These are phyloP conservation scores for Enteromius afrohamiltoni DNA, from an alignment of 2,797 vertebrate genomes.

Conservation along the genomic window DNA sequence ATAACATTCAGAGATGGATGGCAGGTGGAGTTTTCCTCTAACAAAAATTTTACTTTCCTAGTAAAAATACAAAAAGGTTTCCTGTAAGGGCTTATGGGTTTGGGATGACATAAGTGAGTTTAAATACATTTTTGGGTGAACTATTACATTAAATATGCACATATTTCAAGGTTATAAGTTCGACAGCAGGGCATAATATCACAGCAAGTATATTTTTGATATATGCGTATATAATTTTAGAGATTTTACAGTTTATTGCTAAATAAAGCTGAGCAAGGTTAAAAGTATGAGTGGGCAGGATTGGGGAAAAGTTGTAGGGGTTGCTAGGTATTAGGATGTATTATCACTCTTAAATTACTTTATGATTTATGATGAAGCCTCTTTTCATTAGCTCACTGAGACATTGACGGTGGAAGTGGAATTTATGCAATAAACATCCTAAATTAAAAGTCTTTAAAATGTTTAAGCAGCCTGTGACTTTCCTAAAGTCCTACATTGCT, in stretches of 20 bases:
- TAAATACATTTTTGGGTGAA: neutral
- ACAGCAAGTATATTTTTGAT: neutral
- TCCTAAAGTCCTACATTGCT: conserved; percentile 65
- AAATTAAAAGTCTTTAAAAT: conserved; percentile 69
- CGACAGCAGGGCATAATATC: neutral
- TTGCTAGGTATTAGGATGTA: conserved; percentile 33
- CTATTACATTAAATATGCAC: neutral
- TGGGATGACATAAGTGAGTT: neutral
- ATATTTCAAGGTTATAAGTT: neutral
- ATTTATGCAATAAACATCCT: conserved; percentile 71
- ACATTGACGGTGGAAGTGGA: conserved; percentile 53
- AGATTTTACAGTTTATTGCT: neutral
- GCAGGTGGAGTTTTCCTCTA: neutral
- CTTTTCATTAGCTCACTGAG: conserved; percentile 57
- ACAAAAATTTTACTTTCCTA: no score
- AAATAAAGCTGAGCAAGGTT: neutral
- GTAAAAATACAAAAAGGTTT: no score
- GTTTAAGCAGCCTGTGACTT: conserved; percentile 68
- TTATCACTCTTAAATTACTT: conserved; percentile 60
- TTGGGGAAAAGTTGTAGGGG: neutral
- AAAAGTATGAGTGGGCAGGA: neutral
- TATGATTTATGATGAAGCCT: conserved; percentile 63
- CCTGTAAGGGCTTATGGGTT: neutral
- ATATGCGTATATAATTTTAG: neutral
- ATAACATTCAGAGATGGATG: conserved; percentile 27